These are phyloP conservation scores for Odontomachus brunneus DNA, from an alignment of 1,140 invertebrate genomes.

Conservation along the genomic window DNA sequence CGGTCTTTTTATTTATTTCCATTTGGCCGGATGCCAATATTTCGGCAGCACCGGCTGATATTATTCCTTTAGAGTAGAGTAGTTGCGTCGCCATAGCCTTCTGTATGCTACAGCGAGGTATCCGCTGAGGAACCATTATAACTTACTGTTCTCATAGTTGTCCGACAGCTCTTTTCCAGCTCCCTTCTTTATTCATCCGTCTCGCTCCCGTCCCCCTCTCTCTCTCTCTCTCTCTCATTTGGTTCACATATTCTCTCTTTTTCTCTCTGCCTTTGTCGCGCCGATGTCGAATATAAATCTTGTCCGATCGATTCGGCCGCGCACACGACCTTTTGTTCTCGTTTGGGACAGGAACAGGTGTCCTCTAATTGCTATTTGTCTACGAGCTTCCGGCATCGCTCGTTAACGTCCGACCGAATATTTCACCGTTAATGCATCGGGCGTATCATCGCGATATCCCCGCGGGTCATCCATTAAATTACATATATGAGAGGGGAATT, in stretches of 20 bases:
- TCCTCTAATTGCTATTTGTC: conserved; percentile 62
- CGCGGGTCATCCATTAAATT: conserved; percentile 16
- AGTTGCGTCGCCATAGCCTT: conserved; percentile 70
- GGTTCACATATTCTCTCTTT: conserved; percentile 7
- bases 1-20: conserved; percentile 83
- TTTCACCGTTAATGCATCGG: conserved; percentile 47
- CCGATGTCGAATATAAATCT: conserved; percentile 44
- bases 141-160: conserved; percentile 72
- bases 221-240: neutral
- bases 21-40: conserved; percentile 83
- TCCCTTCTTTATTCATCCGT: conserved; percentile 22
- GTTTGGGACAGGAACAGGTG: conserved; percentile 53
- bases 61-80: conserved; percentile 82
- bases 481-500: conserved; percentile 28
- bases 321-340: conserved; percentile 46
- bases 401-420: conserved; percentile 50
- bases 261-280: neutral
- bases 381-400: conserved; percentile 50
- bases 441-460: conserved; percentile 18
- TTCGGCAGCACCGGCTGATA: conserved; percentile 79
- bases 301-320: conserved; percentile 42
- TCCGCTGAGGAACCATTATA: conserved; percentile 68
- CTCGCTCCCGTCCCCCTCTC: neutral
- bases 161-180: conserved; percentile 39
- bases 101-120: conserved; percentile 62